Conservation (phyloP, 2,797 vertebrate genomes). For the Taeniopygia guttata region DNA sequence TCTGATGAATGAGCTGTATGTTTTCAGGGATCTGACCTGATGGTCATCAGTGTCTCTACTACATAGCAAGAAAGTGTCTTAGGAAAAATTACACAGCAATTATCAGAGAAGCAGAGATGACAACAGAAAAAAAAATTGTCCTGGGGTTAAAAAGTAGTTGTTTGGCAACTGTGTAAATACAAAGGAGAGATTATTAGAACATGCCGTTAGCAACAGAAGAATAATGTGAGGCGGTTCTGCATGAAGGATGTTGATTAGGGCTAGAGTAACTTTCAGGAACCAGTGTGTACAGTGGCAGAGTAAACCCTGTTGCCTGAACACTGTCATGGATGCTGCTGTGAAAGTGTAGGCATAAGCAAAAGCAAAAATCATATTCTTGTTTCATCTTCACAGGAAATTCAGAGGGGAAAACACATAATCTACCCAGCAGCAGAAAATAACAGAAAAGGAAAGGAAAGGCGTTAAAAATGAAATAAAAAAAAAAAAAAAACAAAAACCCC, state of each 20-base stretch:
- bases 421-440: neutral
- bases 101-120: neutral
- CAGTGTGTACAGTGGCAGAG: neutral
- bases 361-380: neutral
- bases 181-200: neutral
- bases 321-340: neutral
- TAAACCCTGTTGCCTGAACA: neutral
- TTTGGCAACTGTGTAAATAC: neutral
- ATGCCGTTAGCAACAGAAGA: neutral
- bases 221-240: neutral
- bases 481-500: accelerated
- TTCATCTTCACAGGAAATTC: neutral
- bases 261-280: neutral
- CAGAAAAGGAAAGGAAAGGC: neutral
- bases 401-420: neutral
- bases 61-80: neutral
- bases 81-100: neutral
- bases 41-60: neutral
- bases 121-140: neutral
- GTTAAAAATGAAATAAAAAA: neutral
- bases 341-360: neutral
- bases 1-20: neutral
- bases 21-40: neutral
- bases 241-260: neutral
- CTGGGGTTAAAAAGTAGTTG: neutral